Evolutionary conservation across 1,140 invertebrate species (phyloP).

Genomic region (Helicoverpa zea): DNA sequence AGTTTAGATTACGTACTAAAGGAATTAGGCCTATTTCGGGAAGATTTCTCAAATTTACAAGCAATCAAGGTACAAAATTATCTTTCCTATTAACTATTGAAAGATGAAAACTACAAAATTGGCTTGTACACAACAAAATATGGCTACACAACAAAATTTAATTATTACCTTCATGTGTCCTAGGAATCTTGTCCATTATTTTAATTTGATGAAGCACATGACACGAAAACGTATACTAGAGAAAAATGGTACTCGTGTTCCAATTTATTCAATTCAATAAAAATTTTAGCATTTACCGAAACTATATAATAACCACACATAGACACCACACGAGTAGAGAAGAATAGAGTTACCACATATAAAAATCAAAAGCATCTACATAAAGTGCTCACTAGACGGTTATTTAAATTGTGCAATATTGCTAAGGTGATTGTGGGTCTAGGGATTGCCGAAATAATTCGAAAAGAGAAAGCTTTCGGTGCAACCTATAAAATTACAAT

Average conservation of each 20-base stretch:
- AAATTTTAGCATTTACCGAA: neutral
- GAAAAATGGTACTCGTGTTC: neutral
- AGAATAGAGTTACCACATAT: too few species aligned
- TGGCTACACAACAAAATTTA: constrained; percentile 57
- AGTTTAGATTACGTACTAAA: too few species aligned
- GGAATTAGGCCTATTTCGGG: too few species aligned
- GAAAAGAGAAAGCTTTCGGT: too few species aligned
- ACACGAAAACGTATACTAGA: neutral
- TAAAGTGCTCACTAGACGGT: too few species aligned
- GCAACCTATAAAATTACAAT: too few species aligned
- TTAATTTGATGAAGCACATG: neutral
- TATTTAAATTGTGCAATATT: too few species aligned
- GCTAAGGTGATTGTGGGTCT: too few species aligned
- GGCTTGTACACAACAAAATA: constrained; percentile 57
- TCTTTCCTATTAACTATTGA: neutral
- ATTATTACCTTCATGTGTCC: constrained; percentile 92
- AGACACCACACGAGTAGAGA: neutral
- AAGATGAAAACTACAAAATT: constrained; percentile 31
- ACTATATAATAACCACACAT: neutral
- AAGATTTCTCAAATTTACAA: too few species aligned
- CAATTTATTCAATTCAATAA: neutral
- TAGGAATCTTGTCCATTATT: constrained; percentile 92
- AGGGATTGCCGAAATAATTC: too few species aligned
- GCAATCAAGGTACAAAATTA: neutral
- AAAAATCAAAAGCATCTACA: too few species aligned